Evolutionary conservation across 2,797 vertebrate species (phyloP), one percentile per base, ranked within the genome.

Genomic region (Melanogrammus aeglefinus): DNA sequence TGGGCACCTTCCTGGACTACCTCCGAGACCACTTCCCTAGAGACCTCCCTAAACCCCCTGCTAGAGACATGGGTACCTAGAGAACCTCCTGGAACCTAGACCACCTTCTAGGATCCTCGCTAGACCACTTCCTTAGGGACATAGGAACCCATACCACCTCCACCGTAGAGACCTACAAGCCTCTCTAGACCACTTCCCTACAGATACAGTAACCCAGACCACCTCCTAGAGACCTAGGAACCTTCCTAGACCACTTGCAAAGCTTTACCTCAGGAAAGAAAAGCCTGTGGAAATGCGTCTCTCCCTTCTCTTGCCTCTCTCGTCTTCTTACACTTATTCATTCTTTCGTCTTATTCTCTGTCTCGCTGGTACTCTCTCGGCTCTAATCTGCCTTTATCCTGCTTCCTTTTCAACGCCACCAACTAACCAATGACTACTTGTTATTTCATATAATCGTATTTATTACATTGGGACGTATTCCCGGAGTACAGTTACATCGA

Each of bases 41-140:
- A 24, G 57, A 24, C 57, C 57, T 63, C n/a, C 57, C 57, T 63
- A 24, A 21, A 63, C n/a, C 21, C n/a, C 57, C 21, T 63, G 21
- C 57, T 24, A 63, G 57, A 9, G 57, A 63, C 57, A 21, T n/a
- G 18, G 21, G 3, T 8, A 24, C 57, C 57, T n/a, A 63, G 57
- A 63, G 1, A 6, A 63, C 57, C 21, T 63, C 57, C 57, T n/a
- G 7, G 57, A 63, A 7, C 57, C 57, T 63, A 63, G 57, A 63
- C n/a, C 21, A 63, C 21, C 57, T 63, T 6, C 57, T 63, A 63
- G 57, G 80, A 96, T 96, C 86, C 95, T 95, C n/a, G 9, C 63
- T 10, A 24, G 3, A 27, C 47, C 12, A 44, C 41, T 16, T 44
- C 41, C 41, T 2, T 44, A 44, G 41, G 16, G 96, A 96, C 86